These are phyloP conservation scores for Stratiomys singularior DNA, from an alignment of 2,888 invertebrate species.

Conservation along the genomic window DNA sequence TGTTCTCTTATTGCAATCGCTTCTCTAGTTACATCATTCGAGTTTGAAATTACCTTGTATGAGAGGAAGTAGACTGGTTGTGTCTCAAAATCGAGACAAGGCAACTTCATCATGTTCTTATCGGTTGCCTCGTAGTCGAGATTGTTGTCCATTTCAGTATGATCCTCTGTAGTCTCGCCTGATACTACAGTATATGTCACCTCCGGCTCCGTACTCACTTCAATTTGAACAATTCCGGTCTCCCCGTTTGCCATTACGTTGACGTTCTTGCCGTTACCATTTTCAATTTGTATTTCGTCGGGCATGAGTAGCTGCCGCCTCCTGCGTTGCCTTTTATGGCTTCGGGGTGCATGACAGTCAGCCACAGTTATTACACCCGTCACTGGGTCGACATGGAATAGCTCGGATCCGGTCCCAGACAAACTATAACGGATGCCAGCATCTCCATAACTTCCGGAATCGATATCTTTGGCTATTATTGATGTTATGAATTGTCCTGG, in stretches of 20 bases:
- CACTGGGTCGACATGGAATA: slow-evolving; percentile 80
- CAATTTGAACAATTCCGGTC: slow-evolving; percentile 54
- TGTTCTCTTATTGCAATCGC: too few relatives aligned
- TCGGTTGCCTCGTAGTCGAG: slow-evolving; percentile 4
- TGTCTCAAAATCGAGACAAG: slow-evolving; percentile 87
- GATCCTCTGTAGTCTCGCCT: slow-evolving; percentile 21
- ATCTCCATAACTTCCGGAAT: slow-evolving; percentile 83
- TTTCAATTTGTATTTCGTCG: slow-evolving; percentile 41
- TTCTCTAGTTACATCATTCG: not conserved
- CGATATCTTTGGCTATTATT: slow-evolving; percentile 84
- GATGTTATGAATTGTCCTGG: slow-evolving; percentile 74
- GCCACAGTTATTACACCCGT: slow-evolving; percentile 86
- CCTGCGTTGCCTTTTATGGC: slow-evolving; percentile 53
- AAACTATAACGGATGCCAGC: slow-evolving; percentile 86
- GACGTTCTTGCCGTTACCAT: slow-evolving; percentile 35
- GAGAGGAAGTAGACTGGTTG: slow-evolving; percentile 84
- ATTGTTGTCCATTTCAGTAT: slow-evolving; percentile 41
- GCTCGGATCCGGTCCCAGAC: slow-evolving; percentile 83
- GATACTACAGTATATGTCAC: slow-evolving; percentile 59
- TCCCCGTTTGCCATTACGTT: slow-evolving; percentile 51
- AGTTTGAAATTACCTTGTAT: slow-evolving; percentile 72
- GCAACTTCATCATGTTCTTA: slow-evolving; percentile 56
- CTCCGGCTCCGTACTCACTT: slow-evolving; percentile 59
- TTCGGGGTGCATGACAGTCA: slow-evolving; percentile 69
- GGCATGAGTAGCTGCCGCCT: slow-evolving; percentile 55